These are phyloP conservation scores for Meloidogyne exigua DNA, from an alignment of 1,140 invertebrate genomes.

Conservation along the genomic window DNA sequence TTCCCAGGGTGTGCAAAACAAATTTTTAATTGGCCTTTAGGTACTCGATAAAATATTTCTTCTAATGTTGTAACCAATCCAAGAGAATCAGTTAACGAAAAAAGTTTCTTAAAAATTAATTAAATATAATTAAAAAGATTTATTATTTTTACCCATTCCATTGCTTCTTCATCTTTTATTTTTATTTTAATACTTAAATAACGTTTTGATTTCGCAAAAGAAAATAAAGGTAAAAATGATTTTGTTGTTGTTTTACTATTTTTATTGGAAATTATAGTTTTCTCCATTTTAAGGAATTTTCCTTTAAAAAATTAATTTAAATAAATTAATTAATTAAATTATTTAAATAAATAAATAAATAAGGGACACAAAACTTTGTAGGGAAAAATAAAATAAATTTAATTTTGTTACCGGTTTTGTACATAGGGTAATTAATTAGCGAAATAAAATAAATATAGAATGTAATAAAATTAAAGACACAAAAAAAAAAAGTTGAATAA, in stretches of 20 bases:
- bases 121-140: neutral
- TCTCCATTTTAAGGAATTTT: neutral
- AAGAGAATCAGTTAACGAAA: constrained; percentile 23
- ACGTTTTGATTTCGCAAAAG: neutral
- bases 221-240: constrained; percentile 2
- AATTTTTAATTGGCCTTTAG: constrained; percentile 33
- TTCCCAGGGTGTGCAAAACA: constrained; percentile 29
- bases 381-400: neutral
- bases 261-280: neutral
- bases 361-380: too few species aligned
- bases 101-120: neutral
- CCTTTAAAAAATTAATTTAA: neutral
- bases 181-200: constrained; percentile 25
- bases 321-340: constrained; percentile 9
- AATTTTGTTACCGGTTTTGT: neutral
- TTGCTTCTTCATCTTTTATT: constrained; percentile 21
- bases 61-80: constrained; percentile 16
- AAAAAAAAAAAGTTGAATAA: too few species aligned
- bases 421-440: neutral
- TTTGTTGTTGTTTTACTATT: neutral
- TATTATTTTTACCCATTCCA: constrained; percentile 14
- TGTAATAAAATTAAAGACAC: constrained; percentile 7
- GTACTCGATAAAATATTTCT: constrained; percentile 32
- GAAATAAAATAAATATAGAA: neutral
- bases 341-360: neutral